Conservation (phyloP, 2,797 vertebrate genomes). For the Manis pentadactyla region DNA sequence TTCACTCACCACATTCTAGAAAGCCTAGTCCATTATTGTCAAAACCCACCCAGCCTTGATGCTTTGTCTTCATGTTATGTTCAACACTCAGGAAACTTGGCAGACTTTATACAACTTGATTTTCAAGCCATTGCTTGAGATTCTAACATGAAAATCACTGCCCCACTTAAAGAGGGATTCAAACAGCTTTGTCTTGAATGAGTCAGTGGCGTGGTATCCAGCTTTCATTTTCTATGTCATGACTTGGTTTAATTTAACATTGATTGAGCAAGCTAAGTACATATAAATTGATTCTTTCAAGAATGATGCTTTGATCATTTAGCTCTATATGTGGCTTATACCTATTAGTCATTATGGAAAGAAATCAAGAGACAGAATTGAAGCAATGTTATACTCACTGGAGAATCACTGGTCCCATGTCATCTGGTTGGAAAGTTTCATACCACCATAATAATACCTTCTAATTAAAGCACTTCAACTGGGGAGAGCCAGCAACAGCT, state of each 20-base stretch:
- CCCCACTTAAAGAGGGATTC: not conserved
- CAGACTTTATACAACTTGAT: not conserved
- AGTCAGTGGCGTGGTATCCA: not conserved
- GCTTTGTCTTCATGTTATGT: not conserved
- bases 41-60: not conserved
- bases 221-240: slow-evolving; percentile 42
- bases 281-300: slow-evolving; percentile 49
- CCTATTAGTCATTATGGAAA: not conserved
- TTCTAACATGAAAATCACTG: not conserved
- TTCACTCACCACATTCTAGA: not conserved
- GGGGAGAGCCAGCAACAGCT: not conserved
- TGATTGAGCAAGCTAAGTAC: slow-evolving; percentile 27
- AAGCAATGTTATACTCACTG: not conserved
- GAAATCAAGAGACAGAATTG: slow-evolving; percentile 31
- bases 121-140: not conserved
- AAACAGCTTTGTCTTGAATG: not conserved
- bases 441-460: not conserved
- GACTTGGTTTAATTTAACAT: slow-evolving; percentile 39
- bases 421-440: not conserved
- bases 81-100: not conserved
- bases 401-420: not conserved
- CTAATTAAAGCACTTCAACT: not conserved
- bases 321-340: not conserved
- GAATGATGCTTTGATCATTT: slow-evolving; percentile 41
- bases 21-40: not conserved